Evolutionary conservation across 2,113 vertebrate genomes (phyloP), one percentile per base, ranked within the genome.

Genomic region (Labeo catla): DNA sequence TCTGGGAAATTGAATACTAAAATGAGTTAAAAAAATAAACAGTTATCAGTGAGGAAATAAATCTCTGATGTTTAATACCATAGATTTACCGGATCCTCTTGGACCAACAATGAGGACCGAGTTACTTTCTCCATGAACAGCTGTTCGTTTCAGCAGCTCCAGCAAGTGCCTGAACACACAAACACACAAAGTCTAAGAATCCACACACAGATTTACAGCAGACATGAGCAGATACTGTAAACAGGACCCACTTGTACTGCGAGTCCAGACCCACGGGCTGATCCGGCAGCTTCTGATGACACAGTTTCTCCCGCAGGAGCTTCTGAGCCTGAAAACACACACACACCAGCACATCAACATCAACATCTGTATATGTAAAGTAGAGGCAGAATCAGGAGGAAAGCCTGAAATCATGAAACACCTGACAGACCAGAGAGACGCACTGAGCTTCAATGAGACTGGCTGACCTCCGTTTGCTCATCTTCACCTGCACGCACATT

Each of bases 31-130:
- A 63, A 28, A 28, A 28, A 65, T 10, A 10, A 54, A 13, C 65
- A 68, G 28, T 23, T 9, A 12, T 15, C 28, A 65, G 36, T 15
- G 11, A 72, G 47, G 47, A 9, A 49, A 9, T 11, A 19, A 6
- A 73, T n/a, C 70, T 47, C 70, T n/a, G 6, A 54, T 76, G 10
- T 34, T 3, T 92, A 90, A 66, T 95, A 99, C 98, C 97, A 87
- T 93, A 0, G 94, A 96, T 90, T 99, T 99, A 61, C 98, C 98
- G 0, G 96, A 93, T 89, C 98, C 98, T 86, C 98, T 93, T 49
- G 98, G 97, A 3, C 98, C 98, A 16, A 99, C 94, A 45, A 99
- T 92, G 6, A 99, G 96, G 63, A 97, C 95, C 0, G 98, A 99
- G 79, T 99, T 99, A 78, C 98, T 98, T 91, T 99, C 98, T 83